Evolutionary conservation across 2,797 vertebrate genomes (phyloP), one percentile per base, ranked within the genome.

Genomic region (Pseudochirops corinnae): DNA sequence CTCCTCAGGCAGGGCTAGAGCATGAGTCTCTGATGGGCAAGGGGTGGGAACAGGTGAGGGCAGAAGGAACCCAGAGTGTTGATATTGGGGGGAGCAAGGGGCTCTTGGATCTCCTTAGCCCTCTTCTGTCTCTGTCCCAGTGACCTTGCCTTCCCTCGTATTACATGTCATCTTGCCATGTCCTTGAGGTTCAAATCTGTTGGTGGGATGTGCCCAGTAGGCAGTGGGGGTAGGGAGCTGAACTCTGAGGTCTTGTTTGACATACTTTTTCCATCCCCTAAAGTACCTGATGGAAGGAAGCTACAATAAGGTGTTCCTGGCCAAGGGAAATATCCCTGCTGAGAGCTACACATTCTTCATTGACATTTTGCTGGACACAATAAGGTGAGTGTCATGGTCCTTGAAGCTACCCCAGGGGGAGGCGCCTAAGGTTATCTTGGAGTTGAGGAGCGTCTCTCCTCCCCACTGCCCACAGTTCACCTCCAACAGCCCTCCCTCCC

Each of bases 311-410:
- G 99, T 99, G 9, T 99, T 99, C 97, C 99, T 99, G 82, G 99
- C 99, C 56, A 99, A 99, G 98, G 99, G 99, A 33, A 99, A 99
- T 98, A 99, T 99, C 97, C 99, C 99, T 0, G 99, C 99, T 0
- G 99, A 99, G 98, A 99, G 99, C 94, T 99, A 99, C 96, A 99
- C 99, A 24, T 99, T 99, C 98, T 99, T 99, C 98, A 99, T 99
- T 39, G 99, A 99, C 98, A 99, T 99, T 98, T 98, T 99, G 94
- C 99, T 99, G 13, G 99, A 99, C 97, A 99, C 99, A 16, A 99
- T 99, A 98, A 99, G 99, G 99, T 99, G 95, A 97, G 99, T 92
- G 56, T 18, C 4, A 0, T 4, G 46, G 39, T 39, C 67, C 18
- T 87, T 11, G 39, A 87, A 87, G 39, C 39, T 87, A 39, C 10